Conservation (phyloP, 2,113 vertebrate species). For the Sisor rabdophorus region DNA sequence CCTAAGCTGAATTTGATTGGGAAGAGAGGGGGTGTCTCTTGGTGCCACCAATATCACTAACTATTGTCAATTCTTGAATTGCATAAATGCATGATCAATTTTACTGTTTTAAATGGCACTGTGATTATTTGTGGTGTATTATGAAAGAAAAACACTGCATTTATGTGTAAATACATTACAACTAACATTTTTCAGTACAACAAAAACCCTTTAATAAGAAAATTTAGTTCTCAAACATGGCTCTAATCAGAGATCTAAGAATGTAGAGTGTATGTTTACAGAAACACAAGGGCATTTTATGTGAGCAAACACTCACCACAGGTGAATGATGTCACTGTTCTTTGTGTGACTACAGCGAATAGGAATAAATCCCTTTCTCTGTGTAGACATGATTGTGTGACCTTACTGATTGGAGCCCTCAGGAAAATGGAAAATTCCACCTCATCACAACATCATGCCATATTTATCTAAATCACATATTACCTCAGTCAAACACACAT, state of each 20-base stretch:
- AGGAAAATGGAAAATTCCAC: constrained; percentile 42
- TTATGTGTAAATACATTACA: background rate
- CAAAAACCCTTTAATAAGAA: constrained; percentile 7
- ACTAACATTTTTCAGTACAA: background rate
- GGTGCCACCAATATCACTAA: too few species aligned
- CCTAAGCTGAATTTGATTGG: background rate
- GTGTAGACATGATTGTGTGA: constrained; percentile 16
- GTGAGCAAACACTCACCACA: constrained; percentile 44
- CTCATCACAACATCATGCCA: constrained; percentile 14
- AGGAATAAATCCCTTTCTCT: constrained; percentile 47
- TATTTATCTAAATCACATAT: background rate
- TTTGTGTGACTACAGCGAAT: constrained; percentile 42
- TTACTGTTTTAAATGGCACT: background rate
- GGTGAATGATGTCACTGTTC: constrained; percentile 65
- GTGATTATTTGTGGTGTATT: background rate
- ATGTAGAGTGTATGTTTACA: constrained; percentile 47
- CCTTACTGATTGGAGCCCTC: constrained; percentile 41
- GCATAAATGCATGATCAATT: too few species aligned
- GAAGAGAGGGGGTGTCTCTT: too few species aligned
- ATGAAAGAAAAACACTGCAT: background rate
- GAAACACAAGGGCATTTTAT: constrained; percentile 64
- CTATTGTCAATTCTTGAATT: too few species aligned
- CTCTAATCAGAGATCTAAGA: background rate
- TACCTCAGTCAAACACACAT: background rate
- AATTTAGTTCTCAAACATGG: background rate